A percentile compares a stretch with the other conserved stretches of the same genome.
These are phyloP conservation scores for Erebia ligea DNA, from an alignment of 2,888 invertebrate species.

Conservation along the genomic window DNA sequence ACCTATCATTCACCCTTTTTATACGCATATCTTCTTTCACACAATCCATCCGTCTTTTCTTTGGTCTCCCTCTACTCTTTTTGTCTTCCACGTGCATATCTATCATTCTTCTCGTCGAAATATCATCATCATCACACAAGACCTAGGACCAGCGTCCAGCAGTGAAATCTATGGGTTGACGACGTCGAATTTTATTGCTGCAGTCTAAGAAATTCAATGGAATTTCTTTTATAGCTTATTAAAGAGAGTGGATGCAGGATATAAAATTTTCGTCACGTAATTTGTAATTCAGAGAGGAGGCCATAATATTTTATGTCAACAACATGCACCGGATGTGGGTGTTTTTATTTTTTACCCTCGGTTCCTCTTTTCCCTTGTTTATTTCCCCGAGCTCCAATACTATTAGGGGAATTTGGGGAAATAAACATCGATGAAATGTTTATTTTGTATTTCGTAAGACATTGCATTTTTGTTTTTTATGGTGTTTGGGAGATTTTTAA, in stretches of 20 bases:
- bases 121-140: too few relatives aligned
- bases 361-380: slow-evolving; percentile 13
- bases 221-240: background rate
- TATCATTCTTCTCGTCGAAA: too few relatives aligned
- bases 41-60: too few relatives aligned
- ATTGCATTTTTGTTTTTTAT: background rate
- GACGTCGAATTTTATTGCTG: too few relatives aligned
- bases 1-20: too few relatives aligned
- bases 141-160: too few relatives aligned
- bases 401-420: too few relatives aligned
- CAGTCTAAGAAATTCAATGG: too few relatives aligned
- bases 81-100: too few relatives aligned
- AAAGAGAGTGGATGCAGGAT: background rate
- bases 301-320: slow-evolving; percentile 6
- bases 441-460: background rate
- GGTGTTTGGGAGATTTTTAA: background rate
- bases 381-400: slow-evolving; percentile 3
- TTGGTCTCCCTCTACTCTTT: too few relatives aligned
- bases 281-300: background rate
- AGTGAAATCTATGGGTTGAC: too few relatives aligned
- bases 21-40: too few relatives aligned
- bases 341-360: background rate
- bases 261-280: slow-evolving; percentile 14
- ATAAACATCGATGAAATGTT: slow-evolving; percentile 1
- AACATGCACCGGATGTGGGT: background rate